Percentiles rank a stretch among this genome's conserved stretches.
phyloP scores from a whole-genome alignment of 2,113 vertebrate genomes.

The Thryonomys swinderianus region DNA sequence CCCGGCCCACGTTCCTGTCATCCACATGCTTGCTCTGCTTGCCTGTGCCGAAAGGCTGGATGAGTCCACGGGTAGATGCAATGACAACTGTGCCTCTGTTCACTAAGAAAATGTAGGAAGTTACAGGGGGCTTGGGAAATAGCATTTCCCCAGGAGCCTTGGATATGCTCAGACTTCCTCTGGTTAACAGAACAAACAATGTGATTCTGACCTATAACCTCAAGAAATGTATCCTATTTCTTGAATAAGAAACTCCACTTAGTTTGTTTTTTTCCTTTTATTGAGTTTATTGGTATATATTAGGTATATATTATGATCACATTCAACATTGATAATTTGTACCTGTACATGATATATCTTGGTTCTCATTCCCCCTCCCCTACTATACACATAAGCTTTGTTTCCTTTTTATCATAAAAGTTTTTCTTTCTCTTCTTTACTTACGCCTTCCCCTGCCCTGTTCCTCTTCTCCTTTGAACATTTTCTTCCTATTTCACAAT shows the following conservation, averaged over 20 bases:
- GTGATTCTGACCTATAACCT: neutral
- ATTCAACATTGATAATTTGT: no score
- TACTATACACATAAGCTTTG: no score
- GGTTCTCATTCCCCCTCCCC: no score
- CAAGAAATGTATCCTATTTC: slow-evolving; percentile 2
- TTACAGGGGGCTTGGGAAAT: no score
- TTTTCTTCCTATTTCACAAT: no score
- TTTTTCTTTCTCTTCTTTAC: no score
- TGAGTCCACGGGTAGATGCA: neutral
- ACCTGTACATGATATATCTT: no score
- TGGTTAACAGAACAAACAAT: neutral
- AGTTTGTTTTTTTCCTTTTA: neutral
- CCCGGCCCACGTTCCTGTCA: neutral
- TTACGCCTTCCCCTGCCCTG: no score
- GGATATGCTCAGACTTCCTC: neutral
- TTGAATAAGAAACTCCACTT: neutral
- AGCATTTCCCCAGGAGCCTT: neutral
- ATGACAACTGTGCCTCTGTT: neutral
- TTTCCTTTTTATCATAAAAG: no score
- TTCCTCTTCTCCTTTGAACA: no score
- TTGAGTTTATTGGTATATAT: no score
- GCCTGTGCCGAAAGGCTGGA: neutral
- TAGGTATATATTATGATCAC: no score
- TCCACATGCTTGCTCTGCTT: neutral
- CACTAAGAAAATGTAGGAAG: neutral